A percentile compares a stretch with the other conserved stretches of the same genome.
phyloP scores from a whole-genome alignment of 2,113 vertebrate species.

The Prionailurus viverrinus region DNA sequence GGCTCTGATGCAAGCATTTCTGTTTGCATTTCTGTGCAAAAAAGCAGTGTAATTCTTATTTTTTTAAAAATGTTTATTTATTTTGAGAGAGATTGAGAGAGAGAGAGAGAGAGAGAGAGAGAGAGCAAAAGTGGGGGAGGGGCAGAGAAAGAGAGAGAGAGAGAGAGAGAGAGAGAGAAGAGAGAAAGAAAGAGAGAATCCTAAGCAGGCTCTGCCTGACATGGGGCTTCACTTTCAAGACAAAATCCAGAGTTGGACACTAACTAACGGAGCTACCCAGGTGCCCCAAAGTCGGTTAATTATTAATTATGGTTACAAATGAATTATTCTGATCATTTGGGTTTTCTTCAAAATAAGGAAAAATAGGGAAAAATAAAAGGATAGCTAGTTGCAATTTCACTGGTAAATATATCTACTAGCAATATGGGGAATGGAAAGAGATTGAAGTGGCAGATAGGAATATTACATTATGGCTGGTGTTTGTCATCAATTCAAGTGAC shows the following conservation, averaged over 20 bases:
- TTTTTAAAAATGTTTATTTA: no score
- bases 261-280: no score
- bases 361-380: background rate
- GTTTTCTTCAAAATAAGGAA: slow-evolving; percentile 28
- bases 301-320: background rate
- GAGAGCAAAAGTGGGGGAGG: no score
- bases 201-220: no score
- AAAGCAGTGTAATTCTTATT: background rate
- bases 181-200: no score
- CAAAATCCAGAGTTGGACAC: no score
- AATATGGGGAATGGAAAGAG: background rate
- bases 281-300: no score
- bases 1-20: background rate
- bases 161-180: no score
- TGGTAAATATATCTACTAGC: background rate
- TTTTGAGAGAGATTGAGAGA: no score
- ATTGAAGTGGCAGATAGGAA: background rate
- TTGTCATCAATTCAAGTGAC: background rate
- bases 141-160: no score
- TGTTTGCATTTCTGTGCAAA: background rate
- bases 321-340: background rate
- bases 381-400: background rate
- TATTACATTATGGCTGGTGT: background rate
- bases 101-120: no score
- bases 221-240: no score